A percentile compares a stretch with the other conserved stretches of the same genome.
Evolutionary conservation across 64 coral and sea anemone species (phyloP).

Genomic region (Dendrophyllia cribrosa): DNA sequence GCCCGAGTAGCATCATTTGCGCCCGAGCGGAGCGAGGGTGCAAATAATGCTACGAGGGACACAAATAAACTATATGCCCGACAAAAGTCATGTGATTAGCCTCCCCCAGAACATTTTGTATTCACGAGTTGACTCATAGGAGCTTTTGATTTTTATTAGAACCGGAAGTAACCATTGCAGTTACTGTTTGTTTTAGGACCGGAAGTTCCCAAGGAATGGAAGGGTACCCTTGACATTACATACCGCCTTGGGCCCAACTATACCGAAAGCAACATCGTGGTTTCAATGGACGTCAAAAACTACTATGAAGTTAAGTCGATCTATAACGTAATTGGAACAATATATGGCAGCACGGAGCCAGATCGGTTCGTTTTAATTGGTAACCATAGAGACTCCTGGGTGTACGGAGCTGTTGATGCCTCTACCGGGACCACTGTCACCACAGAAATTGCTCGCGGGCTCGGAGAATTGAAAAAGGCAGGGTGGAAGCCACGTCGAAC

Average conservation of each 20-base stretch:
- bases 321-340: constrained; percentile 94
- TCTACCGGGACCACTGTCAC: constrained; percentile 63
- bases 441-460: constrained; percentile 75
- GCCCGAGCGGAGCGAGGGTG: too few relatives aligned
- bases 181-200: constrained; percentile 35
- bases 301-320: constrained; percentile 59
- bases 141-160: too few relatives aligned
- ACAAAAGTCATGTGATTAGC: too few relatives aligned
- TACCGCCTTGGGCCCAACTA: constrained; percentile 73
- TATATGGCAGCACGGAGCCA: constrained; percentile 78
- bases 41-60: too few relatives aligned
- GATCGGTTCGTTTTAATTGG: constrained; percentile 88
- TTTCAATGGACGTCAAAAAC: constrained; percentile 66
- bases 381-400: constrained; percentile 90
- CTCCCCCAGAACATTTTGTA: too few relatives aligned
- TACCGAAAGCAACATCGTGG: constrained; percentile 16
- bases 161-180: too few relatives aligned
- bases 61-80: too few relatives aligned
- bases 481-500: constrained; percentile 94
- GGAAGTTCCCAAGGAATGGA: constrained; percentile 60
- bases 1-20: too few relatives aligned
- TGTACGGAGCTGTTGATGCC: constrained; percentile 85
- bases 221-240: constrained; percentile 52
- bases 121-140: too few relatives aligned
- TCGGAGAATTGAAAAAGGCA: constrained; percentile 65